Percentiles rank a stretch among this genome's conserved stretches.
phyloP scores from a whole-genome alignment of 92 coral and sea anemone species.

The Actinostola sp. region DNA sequence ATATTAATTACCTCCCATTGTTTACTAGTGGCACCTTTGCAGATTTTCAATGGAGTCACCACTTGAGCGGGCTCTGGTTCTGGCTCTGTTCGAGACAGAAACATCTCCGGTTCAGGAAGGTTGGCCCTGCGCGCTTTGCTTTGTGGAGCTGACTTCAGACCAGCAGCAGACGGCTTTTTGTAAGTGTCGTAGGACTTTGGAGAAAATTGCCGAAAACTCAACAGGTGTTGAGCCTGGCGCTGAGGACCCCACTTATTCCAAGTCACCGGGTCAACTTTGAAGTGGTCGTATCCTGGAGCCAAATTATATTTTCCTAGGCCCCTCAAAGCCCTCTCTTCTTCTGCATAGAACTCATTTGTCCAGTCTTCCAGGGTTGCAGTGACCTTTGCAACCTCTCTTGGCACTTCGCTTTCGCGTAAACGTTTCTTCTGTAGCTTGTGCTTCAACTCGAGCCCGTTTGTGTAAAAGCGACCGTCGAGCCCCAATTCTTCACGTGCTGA shows the following conservation, averaged over 20 bases:
- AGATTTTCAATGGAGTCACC: conserved; percentile 39
- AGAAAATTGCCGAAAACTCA: conserved; percentile 28
- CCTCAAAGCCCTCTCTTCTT: conserved; percentile 39
- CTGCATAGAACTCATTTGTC: conserved; percentile 28
- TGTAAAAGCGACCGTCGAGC: conserved; percentile 48
- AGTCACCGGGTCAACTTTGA: conserved; percentile 44
- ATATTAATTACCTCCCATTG: conserved; percentile 45
- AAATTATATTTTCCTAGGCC: conserved; percentile 63
- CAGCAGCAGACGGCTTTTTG: conserved; percentile 55
- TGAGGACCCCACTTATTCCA: conserved; percentile 70
- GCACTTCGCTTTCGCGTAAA: conserved; percentile 44
- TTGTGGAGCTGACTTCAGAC: conserved; percentile 47
- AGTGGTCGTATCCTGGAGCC: conserved; percentile 57
- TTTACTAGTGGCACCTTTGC: conserved; percentile 24
- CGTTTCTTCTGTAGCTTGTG: conserved; percentile 59
- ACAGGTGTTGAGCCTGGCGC: conserved; percentile 58
- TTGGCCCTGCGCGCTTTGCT: conserved; percentile 41
- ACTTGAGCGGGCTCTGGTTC: conserved; percentile 14
- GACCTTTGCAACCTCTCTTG: conserved; percentile 30
- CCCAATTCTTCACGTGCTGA: conserved; percentile 38
- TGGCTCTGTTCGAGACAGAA: conserved; percentile 26
- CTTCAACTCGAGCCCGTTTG: conserved; percentile 57
- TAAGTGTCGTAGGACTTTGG: conserved; percentile 51
- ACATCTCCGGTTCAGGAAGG: conserved; percentile 61
- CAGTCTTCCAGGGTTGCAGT: conserved; percentile 19